Evolutionary conservation across 2,113 vertebrate genomes (phyloP).

Genomic region (Haplotaxodon microlepis): DNA sequence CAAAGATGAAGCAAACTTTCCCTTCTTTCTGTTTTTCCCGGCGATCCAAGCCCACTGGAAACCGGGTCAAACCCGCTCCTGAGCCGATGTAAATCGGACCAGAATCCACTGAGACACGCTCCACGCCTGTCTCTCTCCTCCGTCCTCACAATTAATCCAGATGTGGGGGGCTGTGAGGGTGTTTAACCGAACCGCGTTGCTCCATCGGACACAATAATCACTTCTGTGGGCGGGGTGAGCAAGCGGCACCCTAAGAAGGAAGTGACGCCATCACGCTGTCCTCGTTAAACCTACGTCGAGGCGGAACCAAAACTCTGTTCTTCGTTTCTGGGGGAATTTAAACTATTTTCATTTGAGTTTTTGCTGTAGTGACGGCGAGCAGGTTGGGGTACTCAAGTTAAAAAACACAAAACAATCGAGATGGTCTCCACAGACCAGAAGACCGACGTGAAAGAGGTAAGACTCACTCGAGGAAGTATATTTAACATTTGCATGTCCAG

Average conservation of each 20-base stretch:
- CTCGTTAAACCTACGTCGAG: conserved; percentile 31
- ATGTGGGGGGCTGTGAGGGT: neutral
- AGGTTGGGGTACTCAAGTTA: neutral
- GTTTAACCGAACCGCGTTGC: neutral
- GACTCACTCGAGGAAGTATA: neutral
- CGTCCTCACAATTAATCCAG: neutral
- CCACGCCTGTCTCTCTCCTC: neutral
- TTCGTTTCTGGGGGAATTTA: neutral
- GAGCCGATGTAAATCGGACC: neutral
- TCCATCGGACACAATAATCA: conserved; percentile 7
- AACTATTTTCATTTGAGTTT: neutral
- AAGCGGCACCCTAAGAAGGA: conserved; percentile 27
- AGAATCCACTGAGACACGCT: neutral
- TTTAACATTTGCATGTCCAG: neutral
- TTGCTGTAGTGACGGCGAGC: neutral
- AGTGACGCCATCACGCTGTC: conserved; percentile 52
- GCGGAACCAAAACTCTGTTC: neutral
- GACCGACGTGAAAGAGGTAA: conserved; percentile 41
- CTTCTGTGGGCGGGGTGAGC: conserved; percentile 17
- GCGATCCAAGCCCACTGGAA: neutral
- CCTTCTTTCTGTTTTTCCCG: neutral
- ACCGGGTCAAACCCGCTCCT: neutral
- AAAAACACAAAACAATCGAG: neutral
- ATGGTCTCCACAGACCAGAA: conserved; percentile 46
- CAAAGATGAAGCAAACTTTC: conserved; percentile 27